Evolutionary conservation across 2,797 vertebrate genomes (phyloP).

Genomic region (Mus spretus): DNA sequence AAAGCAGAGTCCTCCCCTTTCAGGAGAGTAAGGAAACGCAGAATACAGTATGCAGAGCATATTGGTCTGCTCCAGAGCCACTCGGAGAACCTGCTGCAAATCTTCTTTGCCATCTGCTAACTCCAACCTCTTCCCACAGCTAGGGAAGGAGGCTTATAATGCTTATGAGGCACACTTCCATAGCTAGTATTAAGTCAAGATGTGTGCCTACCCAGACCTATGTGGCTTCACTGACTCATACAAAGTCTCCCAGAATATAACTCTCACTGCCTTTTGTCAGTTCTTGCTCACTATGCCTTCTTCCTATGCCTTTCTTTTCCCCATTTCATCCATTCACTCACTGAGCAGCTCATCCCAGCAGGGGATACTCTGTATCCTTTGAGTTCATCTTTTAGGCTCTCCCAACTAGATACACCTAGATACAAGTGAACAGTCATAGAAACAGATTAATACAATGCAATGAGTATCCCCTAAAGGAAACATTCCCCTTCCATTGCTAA

Average conservation of each 20-base stretch:
- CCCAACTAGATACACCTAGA: not conserved
- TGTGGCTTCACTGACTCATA: not conserved
- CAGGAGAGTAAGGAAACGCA: not conserved
- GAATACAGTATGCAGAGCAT: rapidly evolving
- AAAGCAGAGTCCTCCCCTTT: not conserved
- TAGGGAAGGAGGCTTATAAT: not conserved
- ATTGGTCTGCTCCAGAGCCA: not conserved
- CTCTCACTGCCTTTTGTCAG: not conserved
- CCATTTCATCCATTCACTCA: not conserved
- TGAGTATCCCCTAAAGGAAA: not conserved
- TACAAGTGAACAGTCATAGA: not conserved
- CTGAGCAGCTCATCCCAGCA: not conserved
- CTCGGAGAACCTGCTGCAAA: not conserved
- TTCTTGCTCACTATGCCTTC: not conserved
- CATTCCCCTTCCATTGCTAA: not conserved
- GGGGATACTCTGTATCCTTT: not conserved
- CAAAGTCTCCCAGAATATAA: not conserved
- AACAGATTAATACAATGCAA: not conserved
- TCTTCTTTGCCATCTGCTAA: not conserved
- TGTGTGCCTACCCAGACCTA: not conserved
- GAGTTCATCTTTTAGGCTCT: not conserved
- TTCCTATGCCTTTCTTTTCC: not conserved
- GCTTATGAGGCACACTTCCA: not conserved
- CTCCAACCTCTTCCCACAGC: not conserved
- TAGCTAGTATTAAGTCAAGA: not conserved